Base-by-base conservation (phyloP, 2,888 invertebrate species). In the Zaprionus obscuricornis region DNA sequence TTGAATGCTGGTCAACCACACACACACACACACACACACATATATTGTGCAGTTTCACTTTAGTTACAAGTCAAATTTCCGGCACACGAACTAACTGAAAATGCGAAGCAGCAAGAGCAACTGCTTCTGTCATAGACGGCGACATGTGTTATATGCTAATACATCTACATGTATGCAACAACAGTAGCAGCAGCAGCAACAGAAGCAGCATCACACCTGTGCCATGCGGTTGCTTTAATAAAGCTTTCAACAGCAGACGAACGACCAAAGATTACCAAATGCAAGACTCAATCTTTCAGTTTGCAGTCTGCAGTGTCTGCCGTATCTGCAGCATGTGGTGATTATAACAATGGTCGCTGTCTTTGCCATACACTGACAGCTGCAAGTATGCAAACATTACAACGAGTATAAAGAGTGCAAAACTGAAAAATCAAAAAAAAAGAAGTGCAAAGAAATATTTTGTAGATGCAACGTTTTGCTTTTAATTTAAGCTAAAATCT, bases 61-160 rank as follows among this genome's bases (percentile, higher is more conserved):
- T 81, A 74, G 82, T 49, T 69, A 72, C 77, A 72, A 71, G 69
- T 84, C 74, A 77, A 79, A 79, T 84, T 77, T 79, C 78, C 78
- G 81, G 83, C 56, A 51, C 57, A 24, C 24, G 26, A 34, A 42
- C 58, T 47, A 51, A 54, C 47, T 49, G 45, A 43, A 51, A 66
- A 31, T 33, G 45, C 36, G n/a, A n/a, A 45, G 11, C 45, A 24
- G 16, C 17, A 11, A 33, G 45, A 33, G 42, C 29, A 18, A 31
- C 22, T 20, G 29, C 46, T n/a, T 20, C 20, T 26, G 31, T 42
- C 34, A 63, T 50, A 34, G 11, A 3, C 11, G 17, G 6, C 17
- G 57, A 37, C 51, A 34, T 26, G 17, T 36, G 54, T 59, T 39
- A 56, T 62, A 31, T 49, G 57, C 68, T 52, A 63, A 64, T 68